Conservation (phyloP, 2,797 vertebrate species). For the Ciconia nigra region DNA sequence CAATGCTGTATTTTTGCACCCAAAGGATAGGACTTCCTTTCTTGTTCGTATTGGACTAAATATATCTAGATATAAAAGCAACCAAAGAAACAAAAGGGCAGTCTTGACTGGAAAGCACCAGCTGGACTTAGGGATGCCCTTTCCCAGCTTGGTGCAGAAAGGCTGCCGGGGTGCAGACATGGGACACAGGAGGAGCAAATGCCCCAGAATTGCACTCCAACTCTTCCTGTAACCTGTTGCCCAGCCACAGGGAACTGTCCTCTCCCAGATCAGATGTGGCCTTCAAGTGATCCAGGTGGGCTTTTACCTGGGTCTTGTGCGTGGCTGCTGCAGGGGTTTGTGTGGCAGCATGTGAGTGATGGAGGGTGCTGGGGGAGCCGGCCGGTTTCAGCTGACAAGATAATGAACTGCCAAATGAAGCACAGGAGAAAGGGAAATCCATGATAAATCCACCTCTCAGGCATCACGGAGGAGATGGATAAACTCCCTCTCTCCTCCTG, state of each 20-base stretch:
- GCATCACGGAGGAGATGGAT: neutral
- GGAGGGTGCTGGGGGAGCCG: conserved; percentile 10
- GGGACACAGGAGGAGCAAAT: neutral
- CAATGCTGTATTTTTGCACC: neutral
- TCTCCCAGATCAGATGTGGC: neutral
- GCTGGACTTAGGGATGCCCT: neutral
- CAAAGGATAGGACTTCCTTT: neutral
- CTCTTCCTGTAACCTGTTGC: neutral
- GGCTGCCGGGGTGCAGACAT: neutral
- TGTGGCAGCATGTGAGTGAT: neutral
- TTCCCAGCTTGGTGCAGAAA: neutral
- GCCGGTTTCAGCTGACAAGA: conserved; percentile 41
- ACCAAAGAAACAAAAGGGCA: neutral
- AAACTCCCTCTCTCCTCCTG: conserved; percentile 17
- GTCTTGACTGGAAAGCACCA: neutral
- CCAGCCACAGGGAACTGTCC: rapidly evolving
- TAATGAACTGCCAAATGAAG: conserved; percentile 60
- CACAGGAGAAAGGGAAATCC: conserved; percentile 28
- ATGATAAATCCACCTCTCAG: conserved; percentile 55
- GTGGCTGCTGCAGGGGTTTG: neutral
- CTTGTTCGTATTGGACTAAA: neutral
- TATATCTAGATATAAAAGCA: neutral
- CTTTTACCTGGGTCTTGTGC: neutral
- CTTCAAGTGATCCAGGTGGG: neutral
- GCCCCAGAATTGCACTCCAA: rapidly evolving